Evolutionary conservation across 1,140 invertebrate genomes (phyloP).

Genomic region (Camponotus floridanus): DNA sequence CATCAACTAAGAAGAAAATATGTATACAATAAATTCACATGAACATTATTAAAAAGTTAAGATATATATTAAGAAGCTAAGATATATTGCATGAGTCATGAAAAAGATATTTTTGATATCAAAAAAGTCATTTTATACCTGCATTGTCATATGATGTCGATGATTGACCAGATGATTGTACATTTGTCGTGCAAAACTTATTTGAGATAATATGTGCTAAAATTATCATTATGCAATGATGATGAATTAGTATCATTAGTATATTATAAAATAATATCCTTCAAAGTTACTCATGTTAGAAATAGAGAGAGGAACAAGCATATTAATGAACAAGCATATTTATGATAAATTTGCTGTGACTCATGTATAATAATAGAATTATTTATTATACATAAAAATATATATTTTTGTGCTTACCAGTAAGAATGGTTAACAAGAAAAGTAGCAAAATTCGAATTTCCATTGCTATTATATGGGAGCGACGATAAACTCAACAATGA

Average conservation of each 20-base stretch:
- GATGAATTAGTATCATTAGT: neutral
- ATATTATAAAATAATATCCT: neutral
- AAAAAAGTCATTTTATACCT: too few relatives aligned
- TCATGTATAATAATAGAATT: slow-evolving; percentile 2
- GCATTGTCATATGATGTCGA: too few relatives aligned
- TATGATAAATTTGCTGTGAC: neutral
- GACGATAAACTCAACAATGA: neutral
- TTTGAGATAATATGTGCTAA: neutral
- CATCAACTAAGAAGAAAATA: slow-evolving; percentile 17
- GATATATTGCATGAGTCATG: too few relatives aligned
- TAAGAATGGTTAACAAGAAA: neutral
- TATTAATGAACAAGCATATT: neutral
- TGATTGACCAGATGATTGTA: too few relatives aligned
- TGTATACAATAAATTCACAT: neutral
- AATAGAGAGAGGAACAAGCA: too few relatives aligned
- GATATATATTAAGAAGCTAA: neutral
- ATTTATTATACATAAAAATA: slow-evolving; percentile 6
- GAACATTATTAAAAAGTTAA: neutral
- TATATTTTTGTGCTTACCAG: slow-evolving; percentile 42
- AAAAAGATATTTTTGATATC: neutral
- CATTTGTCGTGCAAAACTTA: neutral
- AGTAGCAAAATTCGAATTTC: slow-evolving; percentile 52
- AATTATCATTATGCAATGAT: neutral
- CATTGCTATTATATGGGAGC: slow-evolving; percentile 30
- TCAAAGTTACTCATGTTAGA: slow-evolving; percentile 1